Conservation (phyloP, 30 jellyfish, hydroid and myxozoan genomes). For the Haliclystus octoradiatus region DNA sequence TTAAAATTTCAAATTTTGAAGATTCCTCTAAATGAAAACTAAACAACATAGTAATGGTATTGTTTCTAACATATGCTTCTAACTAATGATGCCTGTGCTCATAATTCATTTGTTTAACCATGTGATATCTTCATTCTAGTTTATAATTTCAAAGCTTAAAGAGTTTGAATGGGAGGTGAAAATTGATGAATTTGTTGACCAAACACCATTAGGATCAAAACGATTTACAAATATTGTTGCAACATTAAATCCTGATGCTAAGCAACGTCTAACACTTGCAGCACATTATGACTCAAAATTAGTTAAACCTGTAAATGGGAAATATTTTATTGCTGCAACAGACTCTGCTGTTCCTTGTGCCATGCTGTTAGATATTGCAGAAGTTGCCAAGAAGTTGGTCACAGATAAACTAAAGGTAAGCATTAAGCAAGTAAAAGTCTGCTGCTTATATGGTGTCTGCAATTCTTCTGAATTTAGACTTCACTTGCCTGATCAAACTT, state of each 20-base stretch:
- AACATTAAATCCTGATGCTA: conserved; percentile 86
- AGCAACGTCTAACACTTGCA: conserved; percentile 67
- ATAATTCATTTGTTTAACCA: neutral
- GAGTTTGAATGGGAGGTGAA: conserved; percentile 82
- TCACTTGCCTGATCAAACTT: too few relatives aligned
- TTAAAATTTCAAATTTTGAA: too few relatives aligned
- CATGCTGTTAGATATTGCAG: conserved; percentile 87
- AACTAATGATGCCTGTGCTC: too few relatives aligned
- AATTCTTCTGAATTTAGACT: too few relatives aligned
- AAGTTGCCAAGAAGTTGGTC: conserved; percentile 9
- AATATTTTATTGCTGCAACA: conserved; percentile 84
- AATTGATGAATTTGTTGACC: conserved; percentile 50
- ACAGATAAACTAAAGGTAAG: too few relatives aligned
- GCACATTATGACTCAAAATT: conserved; percentile 92
- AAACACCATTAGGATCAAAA: conserved; percentile 70
- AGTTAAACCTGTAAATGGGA: conserved; percentile 66
- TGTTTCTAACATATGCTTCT: too few relatives aligned
- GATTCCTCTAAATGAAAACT: too few relatives aligned
- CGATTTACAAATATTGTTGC: conserved; percentile 79
- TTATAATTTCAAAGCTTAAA: conserved; percentile 55
- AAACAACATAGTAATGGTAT: too few relatives aligned
- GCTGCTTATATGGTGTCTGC: too few relatives aligned
- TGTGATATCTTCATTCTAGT: conserved; percentile 33
- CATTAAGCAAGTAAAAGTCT: too few relatives aligned
- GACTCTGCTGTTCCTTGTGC: conserved; percentile 99